Conservation (phyloP, 2,797 vertebrate genomes). For the Dendrocincla fuliginosa region DNA sequence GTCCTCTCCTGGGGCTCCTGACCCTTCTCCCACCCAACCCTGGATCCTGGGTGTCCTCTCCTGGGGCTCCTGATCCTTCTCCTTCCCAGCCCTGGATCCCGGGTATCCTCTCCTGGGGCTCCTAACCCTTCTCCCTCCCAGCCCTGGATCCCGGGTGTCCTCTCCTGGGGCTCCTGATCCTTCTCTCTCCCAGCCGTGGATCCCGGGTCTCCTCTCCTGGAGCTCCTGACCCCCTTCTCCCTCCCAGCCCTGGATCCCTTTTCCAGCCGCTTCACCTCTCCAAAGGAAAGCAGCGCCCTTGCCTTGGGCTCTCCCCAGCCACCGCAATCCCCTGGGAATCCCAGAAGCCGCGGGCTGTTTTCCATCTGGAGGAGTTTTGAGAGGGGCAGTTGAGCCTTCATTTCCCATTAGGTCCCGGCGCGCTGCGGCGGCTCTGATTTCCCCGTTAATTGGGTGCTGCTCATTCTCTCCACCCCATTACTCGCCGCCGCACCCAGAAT, state of each 20-base stretch:
- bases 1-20: no score
- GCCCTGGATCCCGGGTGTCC: no score
- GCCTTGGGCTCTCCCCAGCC: not conserved
- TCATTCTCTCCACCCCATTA: conserved; percentile 56
- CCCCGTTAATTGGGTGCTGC: conserved; percentile 67
- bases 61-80: no score
- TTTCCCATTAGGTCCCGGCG: conserved; percentile 8
- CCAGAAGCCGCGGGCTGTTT: not conserved
- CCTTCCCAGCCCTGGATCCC: no score
- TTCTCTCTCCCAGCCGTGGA: no score
- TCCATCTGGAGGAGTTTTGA: conserved; percentile 26
- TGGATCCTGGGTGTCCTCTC: no score
- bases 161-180: no score
- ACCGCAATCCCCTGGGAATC: not conserved
- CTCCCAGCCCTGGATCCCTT: not conserved
- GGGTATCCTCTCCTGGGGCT: no score
- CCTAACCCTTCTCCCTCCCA: no score
- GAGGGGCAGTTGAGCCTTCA: not conserved
- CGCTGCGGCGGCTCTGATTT: not conserved
- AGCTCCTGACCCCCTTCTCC: no score
- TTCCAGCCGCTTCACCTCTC: not conserved
- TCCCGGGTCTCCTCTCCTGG: no score
- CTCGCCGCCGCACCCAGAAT: conserved; percentile 25
- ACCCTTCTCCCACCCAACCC: no score
- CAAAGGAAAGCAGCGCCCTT: not conserved